These are phyloP conservation scores for Zoroaster sp. DNA, from an alignment of 53 echinoderm and acorn worm species.

Conservation along the genomic window DNA sequence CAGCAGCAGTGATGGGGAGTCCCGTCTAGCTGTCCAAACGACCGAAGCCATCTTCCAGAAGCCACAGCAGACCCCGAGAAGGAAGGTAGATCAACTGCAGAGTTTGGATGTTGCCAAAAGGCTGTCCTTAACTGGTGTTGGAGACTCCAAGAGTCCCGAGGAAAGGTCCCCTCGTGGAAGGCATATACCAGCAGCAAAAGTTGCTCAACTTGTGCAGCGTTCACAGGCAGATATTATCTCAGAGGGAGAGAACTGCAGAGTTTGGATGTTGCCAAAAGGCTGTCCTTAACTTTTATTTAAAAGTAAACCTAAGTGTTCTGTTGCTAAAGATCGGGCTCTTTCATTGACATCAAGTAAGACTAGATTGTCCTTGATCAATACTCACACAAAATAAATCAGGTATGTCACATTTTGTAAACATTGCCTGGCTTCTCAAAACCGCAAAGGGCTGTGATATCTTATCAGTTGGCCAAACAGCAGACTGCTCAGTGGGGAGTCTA, in stretches of 20 bases:
- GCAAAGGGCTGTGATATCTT: too few species aligned
- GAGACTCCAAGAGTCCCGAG: not conserved
- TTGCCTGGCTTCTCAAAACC: not conserved
- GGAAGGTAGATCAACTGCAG: not conserved
- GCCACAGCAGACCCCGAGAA: constrained; percentile 44
- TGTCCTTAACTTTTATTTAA: too few species aligned
- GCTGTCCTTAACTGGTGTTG: not conserved
- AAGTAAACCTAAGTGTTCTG: too few species aligned
- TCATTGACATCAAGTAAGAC: too few species aligned
- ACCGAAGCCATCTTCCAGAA: not conserved
- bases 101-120: not conserved
- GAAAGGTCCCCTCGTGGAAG: not conserved
- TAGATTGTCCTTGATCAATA: too few species aligned
- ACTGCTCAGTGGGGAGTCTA: too few species aligned
- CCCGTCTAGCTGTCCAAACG: not conserved
- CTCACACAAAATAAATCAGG: too few species aligned
- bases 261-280: not conserved
- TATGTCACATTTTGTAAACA: not conserved
- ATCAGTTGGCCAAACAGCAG: too few species aligned
- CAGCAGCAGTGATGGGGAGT: not conserved
- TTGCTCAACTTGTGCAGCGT: constrained; percentile 23
- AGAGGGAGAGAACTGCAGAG: not conserved
- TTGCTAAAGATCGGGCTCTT: too few species aligned
- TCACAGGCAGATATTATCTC: not conserved
- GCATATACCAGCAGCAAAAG: not conserved